Base-by-base conservation (phyloP, 2,113 vertebrate species). In the Barbus barbus region DNA sequence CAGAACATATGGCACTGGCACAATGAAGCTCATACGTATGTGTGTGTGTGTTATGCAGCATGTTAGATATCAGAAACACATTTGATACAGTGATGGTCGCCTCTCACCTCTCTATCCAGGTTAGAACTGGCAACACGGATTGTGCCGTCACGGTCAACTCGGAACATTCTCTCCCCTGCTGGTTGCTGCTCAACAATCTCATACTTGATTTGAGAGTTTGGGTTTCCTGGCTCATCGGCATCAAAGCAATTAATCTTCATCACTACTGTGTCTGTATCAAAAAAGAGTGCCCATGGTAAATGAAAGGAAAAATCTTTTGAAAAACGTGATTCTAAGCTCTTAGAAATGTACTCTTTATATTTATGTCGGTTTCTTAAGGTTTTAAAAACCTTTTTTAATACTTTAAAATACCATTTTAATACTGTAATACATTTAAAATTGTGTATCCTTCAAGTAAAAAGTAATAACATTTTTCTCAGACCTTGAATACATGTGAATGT, bases 31-130 rank as follows among this genome's bases (percentile, higher is more conserved):
- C n/a, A n/a, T n/a, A n/a, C n/a, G n/a, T n/a, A n/a, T n/a, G n/a
- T n/a, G n/a, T n/a, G n/a, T 58, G 56, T 58, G 22, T 24, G n/a
- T 24, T n/a, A 58, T 24, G 58, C 11, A n/a, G 14, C n/a, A 3
- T 74, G 48, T 83, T 75, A 5, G 18, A 41, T 41, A 63, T 79
- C 33, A 58, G 36, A 12, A 4, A 56, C 11, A 31, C 5, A 28
- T 31, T 33, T 3, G 14, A 65, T 53, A 6, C 11, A 36, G 12
- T 28, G 22, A 18, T 48, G 48, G 76, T 48, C 13, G 13, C 24
- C 26, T 24, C 83, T 87, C 60, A 98, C 97, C 95, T 99, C 98
- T 96, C 97, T 95, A 89, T 99, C 96, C 69, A 98, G 93, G 7
- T 76, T 81, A 83, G 89, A 74, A 14, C 87, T 90, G 48, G 90